Evolutionary conservation across 2,888 invertebrate genomes (phyloP), one percentile per base, ranked within the genome.

Genomic region (Notodonta ziczac): DNA sequence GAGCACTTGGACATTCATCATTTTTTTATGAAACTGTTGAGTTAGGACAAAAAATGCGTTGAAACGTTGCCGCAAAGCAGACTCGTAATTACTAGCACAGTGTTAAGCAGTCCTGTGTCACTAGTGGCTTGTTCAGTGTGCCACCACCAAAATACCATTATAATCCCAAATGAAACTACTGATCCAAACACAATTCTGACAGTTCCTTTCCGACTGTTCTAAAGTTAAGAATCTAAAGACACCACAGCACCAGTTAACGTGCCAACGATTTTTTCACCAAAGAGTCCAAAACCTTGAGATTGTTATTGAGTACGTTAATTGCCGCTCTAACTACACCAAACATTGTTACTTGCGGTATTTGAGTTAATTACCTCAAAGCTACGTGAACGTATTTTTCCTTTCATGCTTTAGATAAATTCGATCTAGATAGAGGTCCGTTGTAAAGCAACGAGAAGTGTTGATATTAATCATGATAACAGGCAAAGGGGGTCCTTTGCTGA

Each of bases 391-490:
- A 16, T 55, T 14, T 59, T 48, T 58, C 66, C 42, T 63, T 14
- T 52, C 35, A 56, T 59, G 48, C 52, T 9, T 46, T 50, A 14
- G 50, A 50, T 50, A 10, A 50, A 50, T 16, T 56, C 52, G 53
- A 65, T 62, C 55, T 40, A 60, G 54, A 69, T 54, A 60, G 62
- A 57, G 63, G 32, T 64, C 57, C 60, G 61, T 66, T 70, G 69
- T 74, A 57, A 65, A 63, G 58, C 76, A 62, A 62, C 42, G 14
- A 63, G 69, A 69, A 71, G 54, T 61, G 54, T 48, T 60, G 44
- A 54, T 63, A 64, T 67, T 68, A 65, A 73, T 71, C 65, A 59
- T 54, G 71, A 76, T 76, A 71, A 67, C 52, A 63, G 61, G 53
- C 50, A 58, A 54, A 57, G 61, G 66, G 66, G 63, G 54, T 40